phyloP scores from a whole-genome alignment of 2,888 invertebrate genomes.

The Fragum sueziense region DNA sequence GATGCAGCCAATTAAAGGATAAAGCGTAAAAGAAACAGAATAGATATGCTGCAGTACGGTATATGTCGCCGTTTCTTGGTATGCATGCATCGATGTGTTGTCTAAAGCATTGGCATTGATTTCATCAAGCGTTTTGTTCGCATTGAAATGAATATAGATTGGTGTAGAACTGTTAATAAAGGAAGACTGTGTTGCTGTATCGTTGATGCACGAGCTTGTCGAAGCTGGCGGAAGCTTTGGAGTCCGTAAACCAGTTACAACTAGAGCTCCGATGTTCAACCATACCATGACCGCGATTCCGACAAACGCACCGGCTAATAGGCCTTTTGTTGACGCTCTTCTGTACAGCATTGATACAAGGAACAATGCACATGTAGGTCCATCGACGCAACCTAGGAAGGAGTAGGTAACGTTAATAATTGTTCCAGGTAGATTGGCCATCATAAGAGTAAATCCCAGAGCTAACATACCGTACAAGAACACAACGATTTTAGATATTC shows the following conservation, averaged over 20 bases:
- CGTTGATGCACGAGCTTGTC: background rate
- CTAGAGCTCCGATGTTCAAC: conserved; percentile 1
- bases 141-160: too few species aligned
- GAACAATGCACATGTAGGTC: background rate
- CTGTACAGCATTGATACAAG: background rate
- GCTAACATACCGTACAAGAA: conserved; percentile 1
- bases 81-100: background rate
- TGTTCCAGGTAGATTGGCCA: background rate
- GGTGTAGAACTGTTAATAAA: too few species aligned
- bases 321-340: background rate
- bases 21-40: background rate
- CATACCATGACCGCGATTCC: background rate
- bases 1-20: background rate
- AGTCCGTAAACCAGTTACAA: background rate
- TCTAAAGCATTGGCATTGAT: too few species aligned
- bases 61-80: background rate
- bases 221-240: background rate
- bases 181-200: background rate
- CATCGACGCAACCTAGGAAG: background rate
- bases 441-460: background rate
- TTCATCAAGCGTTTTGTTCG: too few species aligned
- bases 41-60: background rate
- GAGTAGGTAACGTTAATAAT: background rate
- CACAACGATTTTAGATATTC: background rate
- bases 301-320: background rate